Evolutionary conservation across 2,113 vertebrate genomes (phyloP), one percentile per base, ranked within the genome.

Genomic region (Charadrius vociferus): DNA sequence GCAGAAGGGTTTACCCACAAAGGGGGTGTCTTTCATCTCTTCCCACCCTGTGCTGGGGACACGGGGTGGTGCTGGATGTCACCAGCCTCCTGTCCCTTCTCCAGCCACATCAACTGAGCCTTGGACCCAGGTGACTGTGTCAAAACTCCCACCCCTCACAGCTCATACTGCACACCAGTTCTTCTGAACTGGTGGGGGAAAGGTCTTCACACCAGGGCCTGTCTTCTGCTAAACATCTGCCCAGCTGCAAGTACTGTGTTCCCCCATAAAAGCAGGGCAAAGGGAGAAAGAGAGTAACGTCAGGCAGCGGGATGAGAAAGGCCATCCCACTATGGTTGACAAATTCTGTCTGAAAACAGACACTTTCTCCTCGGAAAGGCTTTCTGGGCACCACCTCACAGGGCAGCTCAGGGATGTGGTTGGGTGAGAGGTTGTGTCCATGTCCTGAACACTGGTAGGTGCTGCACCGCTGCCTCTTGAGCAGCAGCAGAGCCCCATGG

Each of bases 41-140:
- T 89, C 56, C 37, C 7, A 14, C 27, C 3, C 32, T 20, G 14
- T 56, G n/a, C 32, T 63, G 66, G 49, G 62, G 37, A 39, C 56
- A 74, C 4, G 2, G 9, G 9, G 18, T 55, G 6, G 8, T 27
- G 24, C 29, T 90, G 63, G 18, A 23, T 61, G 58, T 47, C 53
- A 72, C 3, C 66, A 92, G 18, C 8, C 26, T 85, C 41, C 37
- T 43, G 8, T 36, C 18, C 26, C 56, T 79, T 75, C 34, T 79
- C 79, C 58, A 49, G 21, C 26, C 27, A 23, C 10, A n/a, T 26
- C 2, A 1, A 18, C 70, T 39, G 52, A 93, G 26, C 17, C 11
- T 2, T 43, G 49, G 3, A 7, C 9, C 34, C 1, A 0, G 8
- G 11, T 65, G 20, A 12, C 29, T 21, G 10, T 37, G 30, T 30